phyloP scores from a whole-genome alignment of 2,113 vertebrate species.

The Morone chrysops region DNA sequence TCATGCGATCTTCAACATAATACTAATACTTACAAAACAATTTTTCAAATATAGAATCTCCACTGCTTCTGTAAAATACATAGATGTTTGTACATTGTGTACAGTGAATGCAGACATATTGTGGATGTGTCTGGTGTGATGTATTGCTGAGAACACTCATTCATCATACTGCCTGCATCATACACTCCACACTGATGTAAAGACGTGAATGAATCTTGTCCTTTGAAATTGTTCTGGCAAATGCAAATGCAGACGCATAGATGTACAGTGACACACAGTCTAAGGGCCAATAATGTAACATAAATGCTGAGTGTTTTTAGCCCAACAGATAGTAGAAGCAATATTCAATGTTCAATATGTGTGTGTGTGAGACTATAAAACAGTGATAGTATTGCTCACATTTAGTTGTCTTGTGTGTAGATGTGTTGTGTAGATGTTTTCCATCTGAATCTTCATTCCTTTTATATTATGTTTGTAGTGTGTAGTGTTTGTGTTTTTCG shows the following conservation, averaged over 20 bases:
- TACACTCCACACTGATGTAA: background rate
- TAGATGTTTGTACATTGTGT: background rate
- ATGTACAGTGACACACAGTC: background rate
- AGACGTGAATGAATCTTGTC: background rate
- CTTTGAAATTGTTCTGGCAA: background rate
- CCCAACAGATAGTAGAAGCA: background rate
- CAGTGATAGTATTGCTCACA: background rate
- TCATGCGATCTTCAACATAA: conserved; percentile 25
- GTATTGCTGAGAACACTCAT: background rate
- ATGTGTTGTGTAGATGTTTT: background rate
- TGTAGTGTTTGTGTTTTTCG: background rate
- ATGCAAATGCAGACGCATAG: conserved; percentile 12
- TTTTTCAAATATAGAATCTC: background rate
- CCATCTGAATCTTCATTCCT: conserved; percentile 16
- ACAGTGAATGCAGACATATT: background rate
- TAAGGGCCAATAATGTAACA: background rate
- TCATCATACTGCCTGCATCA: background rate
- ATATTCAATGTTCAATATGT: background rate
- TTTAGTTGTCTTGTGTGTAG: conserved; percentile 14
- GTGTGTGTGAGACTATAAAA: background rate
- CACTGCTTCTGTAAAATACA: background rate
- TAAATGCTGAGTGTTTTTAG: background rate
- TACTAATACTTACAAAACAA: background rate
- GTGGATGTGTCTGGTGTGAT: background rate
- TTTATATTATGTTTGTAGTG: background rate